A percentile compares a stretch with the other conserved stretches of the same genome.
Conservation (phyloP, 2,888 invertebrate species). For the Lithophane ornitopus region DNA sequence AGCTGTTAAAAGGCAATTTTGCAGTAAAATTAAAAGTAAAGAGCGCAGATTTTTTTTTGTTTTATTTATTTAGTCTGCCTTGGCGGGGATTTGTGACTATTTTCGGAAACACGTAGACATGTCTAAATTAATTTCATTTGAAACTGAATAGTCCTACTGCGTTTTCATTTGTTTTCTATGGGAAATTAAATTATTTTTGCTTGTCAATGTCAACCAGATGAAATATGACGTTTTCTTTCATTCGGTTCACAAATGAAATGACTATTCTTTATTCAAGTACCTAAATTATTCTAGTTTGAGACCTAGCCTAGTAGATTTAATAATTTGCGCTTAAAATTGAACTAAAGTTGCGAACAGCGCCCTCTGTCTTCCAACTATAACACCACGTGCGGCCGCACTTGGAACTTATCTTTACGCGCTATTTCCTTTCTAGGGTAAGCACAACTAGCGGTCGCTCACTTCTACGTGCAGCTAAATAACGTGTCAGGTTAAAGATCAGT, state of each 20-base stretch:
- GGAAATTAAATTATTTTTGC: not conserved
- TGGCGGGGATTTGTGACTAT: conserved; percentile 51
- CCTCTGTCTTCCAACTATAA: conserved; percentile 20
- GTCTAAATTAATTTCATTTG: conserved; percentile 32
- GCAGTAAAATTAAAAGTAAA: too few species aligned
- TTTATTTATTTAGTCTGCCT: conserved; percentile 50
- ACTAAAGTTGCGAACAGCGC: conserved; percentile 17
- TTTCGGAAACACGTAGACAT: conserved; percentile 42
- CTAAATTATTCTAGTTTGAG: not conserved
- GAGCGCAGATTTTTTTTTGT: conserved; percentile 34
- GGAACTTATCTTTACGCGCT: conserved; percentile 23
- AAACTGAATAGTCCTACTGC: not conserved
- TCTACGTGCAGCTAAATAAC: conserved; percentile 11
- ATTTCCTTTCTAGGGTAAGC: conserved; percentile 34
- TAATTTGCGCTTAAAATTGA: not conserved
- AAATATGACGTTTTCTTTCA: not conserved
- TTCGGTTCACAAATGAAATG: not conserved
- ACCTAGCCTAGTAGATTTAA: too few species aligned
- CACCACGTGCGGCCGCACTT: conserved; percentile 13
- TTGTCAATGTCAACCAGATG: conserved; percentile 4
- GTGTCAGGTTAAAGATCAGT: conserved; percentile 47
- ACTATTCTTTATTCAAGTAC: not conserved
- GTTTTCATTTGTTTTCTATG: not conserved
- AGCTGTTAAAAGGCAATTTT: too few species aligned
- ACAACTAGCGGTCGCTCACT: conserved; percentile 15